Percentiles rank a stretch among this genome's conserved stretches.
These are phyloP conservation scores for Trematocara macrostoma DNA, from an alignment of 2,113 vertebrate genomes.

Conservation along the genomic window DNA sequence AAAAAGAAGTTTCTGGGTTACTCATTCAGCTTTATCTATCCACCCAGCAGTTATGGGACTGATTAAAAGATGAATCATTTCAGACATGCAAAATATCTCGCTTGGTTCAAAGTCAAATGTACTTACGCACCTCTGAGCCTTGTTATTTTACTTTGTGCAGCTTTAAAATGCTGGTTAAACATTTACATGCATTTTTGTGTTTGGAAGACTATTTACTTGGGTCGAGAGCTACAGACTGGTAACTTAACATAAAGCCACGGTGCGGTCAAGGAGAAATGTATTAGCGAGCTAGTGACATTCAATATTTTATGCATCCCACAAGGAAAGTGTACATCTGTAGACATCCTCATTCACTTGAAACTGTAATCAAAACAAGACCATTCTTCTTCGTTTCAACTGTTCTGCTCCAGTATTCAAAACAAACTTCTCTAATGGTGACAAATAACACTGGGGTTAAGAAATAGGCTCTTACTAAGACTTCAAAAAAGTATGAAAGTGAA, in stretches of 20 bases:
- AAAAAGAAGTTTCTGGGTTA: neutral
- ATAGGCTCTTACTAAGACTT: neutral
- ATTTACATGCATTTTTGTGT: neutral
- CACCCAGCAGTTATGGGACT: neutral
- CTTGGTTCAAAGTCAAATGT: neutral
- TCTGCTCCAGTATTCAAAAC: neutral
- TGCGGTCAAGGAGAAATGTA: neutral
- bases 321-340: neutral
- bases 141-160: neutral
- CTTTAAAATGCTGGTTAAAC: neutral
- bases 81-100: neutral
- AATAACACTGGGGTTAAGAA: neutral
- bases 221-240: neutral
- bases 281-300: neutral
- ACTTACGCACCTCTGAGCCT: neutral
- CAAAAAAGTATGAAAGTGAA: neutral
- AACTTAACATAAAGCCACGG: neutral
- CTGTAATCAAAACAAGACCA: neutral
- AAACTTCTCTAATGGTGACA: neutral
- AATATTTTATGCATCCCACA: neutral
- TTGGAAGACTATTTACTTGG: neutral
- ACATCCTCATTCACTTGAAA: neutral
- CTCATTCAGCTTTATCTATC: neutral
- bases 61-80: neutral
- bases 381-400: neutral